Evolutionary conservation across 2,888 invertebrate species (phyloP).

Genomic region (Troides oblongomaculatus): DNA sequence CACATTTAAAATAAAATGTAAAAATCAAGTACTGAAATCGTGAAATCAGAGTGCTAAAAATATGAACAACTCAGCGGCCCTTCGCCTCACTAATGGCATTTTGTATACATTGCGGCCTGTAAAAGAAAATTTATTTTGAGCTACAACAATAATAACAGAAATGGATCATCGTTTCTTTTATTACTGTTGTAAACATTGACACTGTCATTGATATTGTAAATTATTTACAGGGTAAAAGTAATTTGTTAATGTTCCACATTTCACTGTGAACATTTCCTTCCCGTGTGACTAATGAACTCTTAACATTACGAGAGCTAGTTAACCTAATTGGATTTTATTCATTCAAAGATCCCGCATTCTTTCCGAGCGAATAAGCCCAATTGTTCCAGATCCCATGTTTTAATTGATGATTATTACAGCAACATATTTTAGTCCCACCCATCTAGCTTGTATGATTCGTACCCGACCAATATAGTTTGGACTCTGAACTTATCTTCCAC

Average conservation of each 20-base stretch:
- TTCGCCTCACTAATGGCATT: constrained; percentile 57
- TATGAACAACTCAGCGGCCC: constrained; percentile 54
- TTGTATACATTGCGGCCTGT: constrained; percentile 57
- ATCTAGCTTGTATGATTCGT: constrained; percentile 56
- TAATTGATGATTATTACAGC: constrained; percentile 75
- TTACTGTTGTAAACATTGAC: constrained; percentile 26
- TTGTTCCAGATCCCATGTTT: constrained; percentile 58
- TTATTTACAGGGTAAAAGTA: neutral
- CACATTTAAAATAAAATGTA: constrained; percentile 48
- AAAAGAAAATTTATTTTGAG: constrained; percentile 26
- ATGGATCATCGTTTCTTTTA: constrained; percentile 21
- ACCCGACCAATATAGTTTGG: constrained; percentile 49
- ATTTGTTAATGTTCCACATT: constrained; percentile 1
- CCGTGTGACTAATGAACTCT: constrained; percentile 17
- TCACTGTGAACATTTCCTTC: constrained; percentile 17
- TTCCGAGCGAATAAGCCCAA: constrained; percentile 54
- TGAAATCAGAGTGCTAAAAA: constrained; percentile 61
- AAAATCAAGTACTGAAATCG: constrained; percentile 59
- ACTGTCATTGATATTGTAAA: constrained; percentile 28
- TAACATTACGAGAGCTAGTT: constrained; percentile 14
- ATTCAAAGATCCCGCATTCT: constrained; percentile 41
- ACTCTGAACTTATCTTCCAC: constrained; percentile 36
- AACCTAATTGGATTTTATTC: constrained; percentile 30
- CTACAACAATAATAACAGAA: constrained; percentile 1
- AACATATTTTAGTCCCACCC: constrained; percentile 66